Percentiles rank a stretch among this genome's conserved stretches.
Evolutionary conservation across 2,113 vertebrate genomes (phyloP).

Genomic region (Grammomys surdaster): DNA sequence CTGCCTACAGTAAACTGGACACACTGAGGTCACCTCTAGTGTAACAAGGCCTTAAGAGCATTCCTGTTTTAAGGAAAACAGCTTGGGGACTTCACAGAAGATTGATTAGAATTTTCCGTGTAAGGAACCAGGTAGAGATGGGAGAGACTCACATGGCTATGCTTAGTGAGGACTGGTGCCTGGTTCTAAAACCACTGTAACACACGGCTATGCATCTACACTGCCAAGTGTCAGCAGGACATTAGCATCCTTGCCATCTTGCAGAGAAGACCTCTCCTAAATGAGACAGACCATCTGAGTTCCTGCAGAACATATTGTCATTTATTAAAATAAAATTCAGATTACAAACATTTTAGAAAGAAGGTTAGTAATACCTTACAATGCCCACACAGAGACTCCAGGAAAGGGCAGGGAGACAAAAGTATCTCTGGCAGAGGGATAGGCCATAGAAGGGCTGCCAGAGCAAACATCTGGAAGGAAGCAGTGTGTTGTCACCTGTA

Average conservation of each 20-base stretch:
- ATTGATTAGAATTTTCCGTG: background rate
- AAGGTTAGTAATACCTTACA: background rate
- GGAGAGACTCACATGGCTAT: background rate
- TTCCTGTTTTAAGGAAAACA: background rate
- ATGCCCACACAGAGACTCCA: background rate
- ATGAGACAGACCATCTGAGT: background rate
- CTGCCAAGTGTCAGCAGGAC: no score
- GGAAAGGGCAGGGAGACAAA: background rate
- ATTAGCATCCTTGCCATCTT: background rate
- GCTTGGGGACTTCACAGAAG: background rate
- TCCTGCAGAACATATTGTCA: background rate
- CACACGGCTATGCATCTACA: no score
- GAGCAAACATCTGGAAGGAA: background rate
- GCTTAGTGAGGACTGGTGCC: background rate
- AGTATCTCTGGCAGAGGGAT: fast-evolving
- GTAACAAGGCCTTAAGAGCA: background rate
- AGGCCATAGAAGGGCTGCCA: constrained; percentile 16
- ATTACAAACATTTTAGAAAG: background rate
- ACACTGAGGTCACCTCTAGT: fast-evolving
- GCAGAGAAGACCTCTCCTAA: background rate
- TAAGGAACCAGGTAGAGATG: background rate
- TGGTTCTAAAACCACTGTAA: background rate
- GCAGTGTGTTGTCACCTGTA: background rate
- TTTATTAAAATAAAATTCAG: background rate
- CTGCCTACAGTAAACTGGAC: background rate